phyloP scores from a whole-genome alignment of 2,797 vertebrate genomes.

The Platalea minor region DNA sequence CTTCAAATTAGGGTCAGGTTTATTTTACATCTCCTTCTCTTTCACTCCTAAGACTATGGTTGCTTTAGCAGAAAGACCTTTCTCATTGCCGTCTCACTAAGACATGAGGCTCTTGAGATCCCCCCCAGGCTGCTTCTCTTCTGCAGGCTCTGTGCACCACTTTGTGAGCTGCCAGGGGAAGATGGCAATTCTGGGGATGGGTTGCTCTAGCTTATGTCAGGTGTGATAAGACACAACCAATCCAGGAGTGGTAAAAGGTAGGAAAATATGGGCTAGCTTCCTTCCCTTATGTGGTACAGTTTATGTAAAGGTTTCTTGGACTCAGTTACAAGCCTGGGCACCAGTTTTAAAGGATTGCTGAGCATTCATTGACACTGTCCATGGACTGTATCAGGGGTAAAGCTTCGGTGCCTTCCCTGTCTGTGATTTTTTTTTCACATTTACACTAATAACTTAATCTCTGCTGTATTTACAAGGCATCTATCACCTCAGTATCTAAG shows the following conservation, averaged over 20 bases:
- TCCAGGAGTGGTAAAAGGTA: not conserved
- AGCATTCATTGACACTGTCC: not conserved
- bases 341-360: not conserved
- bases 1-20: not conserved
- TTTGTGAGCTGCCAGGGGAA: not conserved
- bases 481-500: not conserved
- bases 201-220: not conserved
- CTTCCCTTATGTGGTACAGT: not conserved
- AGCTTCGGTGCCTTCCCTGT: not conserved
- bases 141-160: not conserved
- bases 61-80: not conserved
- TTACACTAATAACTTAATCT: not conserved
- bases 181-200: not conserved
- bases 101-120: not conserved
- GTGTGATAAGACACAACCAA: not conserved
- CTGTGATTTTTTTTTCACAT: not conserved
- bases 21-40: not conserved
- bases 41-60: not conserved
- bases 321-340: not conserved
- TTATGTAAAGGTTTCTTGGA: not conserved
- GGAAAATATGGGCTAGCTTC: not conserved
- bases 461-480: conserved; percentile 3
- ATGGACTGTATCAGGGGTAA: not conserved
- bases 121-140: fast-evolving
- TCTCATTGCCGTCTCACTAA: not conserved